phyloP scores from a whole-genome alignment of 1,140 invertebrate species.

The Trachelipus rathkii region DNA sequence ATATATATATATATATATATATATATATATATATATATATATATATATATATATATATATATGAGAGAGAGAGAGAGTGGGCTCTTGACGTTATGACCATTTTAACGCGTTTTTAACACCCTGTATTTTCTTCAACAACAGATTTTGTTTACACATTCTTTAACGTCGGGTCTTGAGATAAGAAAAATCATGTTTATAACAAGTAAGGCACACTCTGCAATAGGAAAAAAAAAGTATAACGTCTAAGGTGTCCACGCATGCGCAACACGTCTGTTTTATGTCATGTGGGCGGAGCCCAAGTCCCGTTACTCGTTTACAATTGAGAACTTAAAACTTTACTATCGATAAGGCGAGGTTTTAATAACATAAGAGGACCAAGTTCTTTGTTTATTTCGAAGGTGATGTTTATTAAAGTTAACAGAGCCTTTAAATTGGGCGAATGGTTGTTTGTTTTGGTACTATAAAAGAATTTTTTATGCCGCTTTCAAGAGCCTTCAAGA shows the following conservation, averaged over 20 bases:
- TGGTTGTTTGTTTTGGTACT: neutral
- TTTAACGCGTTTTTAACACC: neutral
- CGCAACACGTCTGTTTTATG: neutral
- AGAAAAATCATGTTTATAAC: constrained; percentile 6
- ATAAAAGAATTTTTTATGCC: neutral
- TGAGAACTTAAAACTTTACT: neutral
- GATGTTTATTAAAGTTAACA: neutral
- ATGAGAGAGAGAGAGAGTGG: neutral
- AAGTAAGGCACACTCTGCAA: neutral
- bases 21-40: constrained; percentile 10
- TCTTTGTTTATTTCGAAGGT: neutral
- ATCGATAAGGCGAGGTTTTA: neutral
- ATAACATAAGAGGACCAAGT: too few relatives aligned
- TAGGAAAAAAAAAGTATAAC: neutral
- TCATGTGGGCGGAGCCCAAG: neutral
- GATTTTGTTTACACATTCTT: neutral
- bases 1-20: constrained; percentile 15
- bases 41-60: constrained; percentile 15
- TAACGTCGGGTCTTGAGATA: neutral
- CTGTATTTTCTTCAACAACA: neutral
- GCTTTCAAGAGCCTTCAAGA: neutral
- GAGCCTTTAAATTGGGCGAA: neutral
- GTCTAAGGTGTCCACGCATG: neutral
- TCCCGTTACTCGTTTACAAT: neutral
- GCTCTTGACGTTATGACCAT: neutral